Evolutionary conservation across 2,888 invertebrate species (phyloP).

Genomic region (Xylota segnis): DNA sequence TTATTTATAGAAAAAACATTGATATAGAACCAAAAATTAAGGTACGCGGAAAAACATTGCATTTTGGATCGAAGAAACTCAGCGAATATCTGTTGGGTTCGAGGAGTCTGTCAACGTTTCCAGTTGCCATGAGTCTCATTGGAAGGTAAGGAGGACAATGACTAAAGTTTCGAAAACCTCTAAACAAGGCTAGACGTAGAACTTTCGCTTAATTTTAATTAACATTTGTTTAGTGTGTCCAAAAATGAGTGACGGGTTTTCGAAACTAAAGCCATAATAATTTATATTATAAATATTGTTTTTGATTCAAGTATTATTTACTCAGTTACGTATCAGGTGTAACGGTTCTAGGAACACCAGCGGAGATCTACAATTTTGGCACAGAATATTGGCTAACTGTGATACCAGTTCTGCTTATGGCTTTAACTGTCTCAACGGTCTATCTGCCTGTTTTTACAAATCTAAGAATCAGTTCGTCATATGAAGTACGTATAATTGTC

Average conservation of each 20-base stretch:
- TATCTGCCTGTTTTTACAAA: slow-evolving; percentile 93
- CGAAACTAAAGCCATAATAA: slow-evolving; percentile 15
- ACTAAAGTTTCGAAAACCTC: slow-evolving; percentile 54
- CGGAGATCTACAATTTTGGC: slow-evolving; percentile 94
- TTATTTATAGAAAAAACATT: slow-evolving; percentile 52
- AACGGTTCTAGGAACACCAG: slow-evolving; percentile 93
- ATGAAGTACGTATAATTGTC: slow-evolving; percentile 87
- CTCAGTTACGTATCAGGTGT: slow-evolving; percentile 94
- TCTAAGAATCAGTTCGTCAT: slow-evolving; percentile 91
- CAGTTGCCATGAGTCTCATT: slow-evolving; percentile 93
- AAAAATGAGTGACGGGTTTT: too few relatives aligned
- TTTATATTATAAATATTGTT: not conserved
- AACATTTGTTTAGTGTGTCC: too few relatives aligned
- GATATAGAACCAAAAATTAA: too few relatives aligned
- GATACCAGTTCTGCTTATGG: slow-evolving; percentile 89
- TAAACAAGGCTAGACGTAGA: not conserved
- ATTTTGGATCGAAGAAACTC: slow-evolving; percentile 86
- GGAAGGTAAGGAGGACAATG: slow-evolving; percentile 87
- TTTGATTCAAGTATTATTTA: slow-evolving; percentile 64
- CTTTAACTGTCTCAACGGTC: slow-evolving; percentile 88
- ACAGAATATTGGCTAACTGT: slow-evolving; percentile 92
- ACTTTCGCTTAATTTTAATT: not conserved
- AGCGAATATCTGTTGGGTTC: slow-evolving; percentile 92
- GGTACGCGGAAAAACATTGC: too few relatives aligned
- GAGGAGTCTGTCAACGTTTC: slow-evolving; percentile 90